A percentile compares a stretch with the other conserved stretches of the same genome.
These are phyloP conservation scores for Melanotaenia parkinsoni DNA, from an alignment of 2,797 vertebrate species.

Conservation along the genomic window DNA sequence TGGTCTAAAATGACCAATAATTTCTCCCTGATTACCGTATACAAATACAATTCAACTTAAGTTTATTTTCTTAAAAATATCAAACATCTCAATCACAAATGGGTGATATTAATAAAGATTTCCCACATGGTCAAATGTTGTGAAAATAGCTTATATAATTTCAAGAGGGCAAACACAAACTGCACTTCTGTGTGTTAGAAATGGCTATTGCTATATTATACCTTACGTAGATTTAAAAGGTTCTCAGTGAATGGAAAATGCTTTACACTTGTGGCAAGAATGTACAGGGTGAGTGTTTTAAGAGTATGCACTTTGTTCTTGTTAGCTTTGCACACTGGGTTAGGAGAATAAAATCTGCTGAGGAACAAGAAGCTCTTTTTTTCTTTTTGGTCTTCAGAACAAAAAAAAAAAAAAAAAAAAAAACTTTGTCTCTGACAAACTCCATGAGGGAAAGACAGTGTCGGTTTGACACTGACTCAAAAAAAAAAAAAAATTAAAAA, in stretches of 20 bases:
- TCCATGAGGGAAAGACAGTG: constrained; percentile 34
- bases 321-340: constrained; percentile 41
- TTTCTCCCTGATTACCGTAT: constrained; percentile 74
- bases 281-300: constrained; percentile 54
- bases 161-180: constrained; percentile 70
- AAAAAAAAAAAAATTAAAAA: constrained; percentile 10
- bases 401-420: constrained; percentile 9
- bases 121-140: constrained; percentile 62
- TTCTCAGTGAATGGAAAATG: constrained; percentile 68
- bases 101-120: constrained; percentile 71
- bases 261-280: constrained; percentile 61
- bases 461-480: constrained; percentile 43
- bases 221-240: constrained; percentile 59
- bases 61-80: constrained; percentile 75
- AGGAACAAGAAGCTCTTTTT: constrained; percentile 42
- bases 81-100: constrained; percentile 74
- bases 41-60: constrained; percentile 69
- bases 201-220: constrained; percentile 73
- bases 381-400: constrained; percentile 71
- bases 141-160: constrained; percentile 80
- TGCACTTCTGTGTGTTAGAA: constrained; percentile 50
- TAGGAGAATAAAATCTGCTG: constrained; percentile 36
- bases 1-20: constrained; percentile 77
- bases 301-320: constrained; percentile 48
- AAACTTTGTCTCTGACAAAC: constrained; percentile 30